Evolutionary conservation across 2,888 invertebrate species (phyloP), one percentile per base, ranked within the genome.

Genomic region (Noctuana brunneofusca): DNA sequence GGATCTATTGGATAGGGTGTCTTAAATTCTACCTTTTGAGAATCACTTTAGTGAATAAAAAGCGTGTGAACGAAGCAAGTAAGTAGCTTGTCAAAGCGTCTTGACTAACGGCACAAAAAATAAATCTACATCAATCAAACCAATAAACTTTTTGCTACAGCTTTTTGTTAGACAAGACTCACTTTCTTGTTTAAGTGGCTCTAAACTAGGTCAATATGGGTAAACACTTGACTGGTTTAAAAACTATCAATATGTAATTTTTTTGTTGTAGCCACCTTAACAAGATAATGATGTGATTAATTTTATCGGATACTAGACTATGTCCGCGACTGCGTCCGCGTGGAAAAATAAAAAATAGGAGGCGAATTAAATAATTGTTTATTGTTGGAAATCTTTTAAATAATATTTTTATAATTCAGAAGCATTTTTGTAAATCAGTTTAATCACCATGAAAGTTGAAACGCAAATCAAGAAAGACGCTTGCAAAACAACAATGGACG

Each of bases 121-220:
- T 55, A 55, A 55, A 55, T 49, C 35, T 49, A 18, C 60, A 48
- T 35, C 54, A 58, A 58, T 49, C 49, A 49, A 58, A 48, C 49
- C 55, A 49, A 41, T 49, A 9, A 48, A 41, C 49, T 62, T 55
- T 49, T 55, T 55, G 35, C 49, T 14, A 16, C 38, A 14, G 20
- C 55, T 55, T 59, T 48, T 62, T 62, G 54, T 49, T 27, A 6
- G 20, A 60, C 54, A 49, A 62, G 62, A 62, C 49, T 62, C 62
- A 62, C 55, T 62, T 62, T 62, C 62, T 55, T 49, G 49, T 49
- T 49, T 41, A 16, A 38, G 16, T 30, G 11, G 38, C 20, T 24
- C 2, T 38, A 43, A 43, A 46, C 46, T 62, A 55, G 62, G 62
- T 55, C 55, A 62, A 38, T 55, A 62, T 55, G 20, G 22, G 16